A percentile compares a stretch with the other conserved stretches of the same genome.
phyloP scores from a whole-genome alignment of 2,888 invertebrate species.

The Notocelia uddmanniana region DNA sequence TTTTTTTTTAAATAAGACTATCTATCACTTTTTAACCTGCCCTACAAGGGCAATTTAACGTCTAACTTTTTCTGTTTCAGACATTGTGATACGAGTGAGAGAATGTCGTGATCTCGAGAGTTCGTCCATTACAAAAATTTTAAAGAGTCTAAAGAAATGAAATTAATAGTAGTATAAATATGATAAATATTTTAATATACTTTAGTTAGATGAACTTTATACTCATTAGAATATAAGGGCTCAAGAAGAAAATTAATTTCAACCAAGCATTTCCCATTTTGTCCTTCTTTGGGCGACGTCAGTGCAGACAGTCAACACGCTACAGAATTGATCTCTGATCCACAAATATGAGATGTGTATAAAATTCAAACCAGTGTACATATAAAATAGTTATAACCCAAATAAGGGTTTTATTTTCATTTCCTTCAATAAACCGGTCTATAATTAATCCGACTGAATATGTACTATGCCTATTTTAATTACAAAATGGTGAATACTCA shows the following conservation, averaged over 20 bases:
- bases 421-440: too few species aligned
- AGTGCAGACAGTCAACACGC: too few species aligned
- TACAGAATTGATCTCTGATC: too few species aligned
- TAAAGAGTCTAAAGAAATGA: slow-evolving; percentile 47
- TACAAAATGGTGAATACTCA: slow-evolving; percentile 5
- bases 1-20: too few species aligned
- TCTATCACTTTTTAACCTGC: not conserved
- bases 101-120: slow-evolving; percentile 81
- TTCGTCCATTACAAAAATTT: slow-evolving; percentile 53
- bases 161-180: slow-evolving; percentile 35
- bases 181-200: slow-evolving; percentile 12
- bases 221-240: slow-evolving; percentile 25
- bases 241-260: not conserved
- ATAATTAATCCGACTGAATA: too few species aligned
- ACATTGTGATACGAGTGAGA: slow-evolving; percentile 69
- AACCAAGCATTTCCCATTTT: not conserved
- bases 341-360: too few species aligned
- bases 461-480: not conserved
- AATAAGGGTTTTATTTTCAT: too few species aligned
- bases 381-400: too few species aligned
- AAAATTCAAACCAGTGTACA: too few species aligned
- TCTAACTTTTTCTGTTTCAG: slow-evolving; percentile 63
- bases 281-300: not conserved
- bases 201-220: slow-evolving; percentile 31
- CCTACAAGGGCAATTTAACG: too few species aligned